phyloP scores from a whole-genome alignment of 2,888 invertebrate species.

The Drosophila barbarae region DNA sequence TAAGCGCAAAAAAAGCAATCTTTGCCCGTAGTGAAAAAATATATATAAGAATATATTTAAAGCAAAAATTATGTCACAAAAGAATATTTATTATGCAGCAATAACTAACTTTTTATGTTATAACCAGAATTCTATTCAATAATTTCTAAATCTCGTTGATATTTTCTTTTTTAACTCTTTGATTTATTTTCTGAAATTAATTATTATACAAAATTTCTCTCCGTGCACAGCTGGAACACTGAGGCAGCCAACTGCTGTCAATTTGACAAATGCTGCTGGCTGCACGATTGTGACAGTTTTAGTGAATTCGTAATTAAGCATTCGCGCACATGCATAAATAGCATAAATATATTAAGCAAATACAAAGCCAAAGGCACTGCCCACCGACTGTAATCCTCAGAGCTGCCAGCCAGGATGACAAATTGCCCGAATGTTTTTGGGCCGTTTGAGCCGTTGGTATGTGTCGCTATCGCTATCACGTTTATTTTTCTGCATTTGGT shows the following conservation, averaged over 20 bases:
- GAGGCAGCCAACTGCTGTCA: constrained; percentile 60
- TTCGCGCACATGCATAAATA: constrained; percentile 73
- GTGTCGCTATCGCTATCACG: constrained; percentile 10
- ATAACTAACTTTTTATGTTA: no score
- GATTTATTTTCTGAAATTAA: no score
- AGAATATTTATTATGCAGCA: neutral
- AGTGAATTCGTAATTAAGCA: constrained; percentile 74
- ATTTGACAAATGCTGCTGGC: constrained; percentile 71
- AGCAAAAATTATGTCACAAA: rapidly evolving
- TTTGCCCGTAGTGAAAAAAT: constrained; percentile 5
- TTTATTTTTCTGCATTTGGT: constrained; percentile 42
- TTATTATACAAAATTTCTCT: constrained; percentile 1
- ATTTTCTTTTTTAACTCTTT: no score
- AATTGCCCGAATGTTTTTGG: constrained; percentile 55
- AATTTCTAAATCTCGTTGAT: no score
- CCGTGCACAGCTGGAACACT: constrained; percentile 3
- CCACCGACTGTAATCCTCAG: constrained; percentile 35
- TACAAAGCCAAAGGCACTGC: constrained; percentile 13
- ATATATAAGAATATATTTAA: neutral
- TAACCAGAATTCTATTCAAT: no score
- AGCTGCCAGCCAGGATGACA: constrained; percentile 63
- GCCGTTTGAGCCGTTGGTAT: constrained; percentile 18
- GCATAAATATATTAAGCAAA: constrained; percentile 53
- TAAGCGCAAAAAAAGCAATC: constrained; percentile 62
- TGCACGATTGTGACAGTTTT: constrained; percentile 75